A percentile compares a stretch with the other conserved stretches of the same genome.
Evolutionary conservation across 2,888 invertebrate species (phyloP).

Genomic region (Scaptodrosophila latifasciaeformis): DNA sequence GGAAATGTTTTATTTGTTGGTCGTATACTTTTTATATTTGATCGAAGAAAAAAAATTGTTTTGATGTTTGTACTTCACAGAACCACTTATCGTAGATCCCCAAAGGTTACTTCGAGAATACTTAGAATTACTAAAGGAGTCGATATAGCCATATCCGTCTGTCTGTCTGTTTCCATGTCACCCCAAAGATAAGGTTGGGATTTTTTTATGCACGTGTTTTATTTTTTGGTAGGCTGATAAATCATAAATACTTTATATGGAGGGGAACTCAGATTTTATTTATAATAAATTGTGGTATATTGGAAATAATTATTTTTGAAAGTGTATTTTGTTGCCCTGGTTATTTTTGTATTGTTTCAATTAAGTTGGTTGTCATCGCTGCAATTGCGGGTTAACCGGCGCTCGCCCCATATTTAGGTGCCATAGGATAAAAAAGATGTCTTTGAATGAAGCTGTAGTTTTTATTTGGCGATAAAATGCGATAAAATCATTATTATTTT

Average conservation of each 20-base stretch:
- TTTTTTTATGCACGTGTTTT: too few species aligned
- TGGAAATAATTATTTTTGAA: conserved; percentile 68
- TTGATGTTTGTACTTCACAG: too few species aligned
- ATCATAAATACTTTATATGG: conserved; percentile 61
- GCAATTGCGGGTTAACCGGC: conserved; percentile 5
- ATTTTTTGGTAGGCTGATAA: conserved; percentile 37
- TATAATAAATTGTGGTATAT: conserved; percentile 69
- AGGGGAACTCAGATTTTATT: conserved; percentile 63
- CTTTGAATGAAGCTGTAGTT: neutral
- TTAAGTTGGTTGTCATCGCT: neutral
- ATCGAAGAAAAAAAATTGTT: too few species aligned
- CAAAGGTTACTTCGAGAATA: too few species aligned
- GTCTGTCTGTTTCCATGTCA: too few species aligned
- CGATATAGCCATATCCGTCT: too few species aligned
- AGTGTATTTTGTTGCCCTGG: conserved; percentile 23
- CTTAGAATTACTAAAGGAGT: too few species aligned
- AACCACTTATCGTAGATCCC: too few species aligned
- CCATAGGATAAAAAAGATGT: neutral
- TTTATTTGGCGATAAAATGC: too few species aligned
- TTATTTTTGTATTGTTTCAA: conserved; percentile 7
- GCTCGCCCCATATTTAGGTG: conserved; percentile 34
- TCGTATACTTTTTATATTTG: too few species aligned
- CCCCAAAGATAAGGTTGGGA: too few species aligned
- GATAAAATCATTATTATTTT: too few species aligned
- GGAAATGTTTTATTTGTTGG: conserved; percentile 44